Percentiles rank a stretch among this genome's conserved stretches.
These are phyloP conservation scores for Pherbina coryleti DNA, from an alignment of 2,888 invertebrate genomes.

Conservation along the genomic window DNA sequence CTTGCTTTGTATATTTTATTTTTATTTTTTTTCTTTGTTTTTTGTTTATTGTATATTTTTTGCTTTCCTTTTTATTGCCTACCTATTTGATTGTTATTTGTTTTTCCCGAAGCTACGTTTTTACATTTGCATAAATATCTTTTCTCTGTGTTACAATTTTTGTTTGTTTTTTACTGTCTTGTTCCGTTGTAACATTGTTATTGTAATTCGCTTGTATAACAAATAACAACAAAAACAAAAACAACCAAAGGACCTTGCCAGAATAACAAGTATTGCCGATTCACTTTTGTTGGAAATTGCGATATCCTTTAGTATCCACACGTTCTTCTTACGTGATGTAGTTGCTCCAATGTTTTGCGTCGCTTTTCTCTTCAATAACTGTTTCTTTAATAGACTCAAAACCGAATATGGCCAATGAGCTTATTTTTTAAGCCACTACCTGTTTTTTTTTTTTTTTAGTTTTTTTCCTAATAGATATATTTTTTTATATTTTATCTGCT, in stretches of 20 bases:
- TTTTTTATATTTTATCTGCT: too few species aligned
- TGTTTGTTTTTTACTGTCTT: not conserved
- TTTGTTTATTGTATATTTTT: not conserved
- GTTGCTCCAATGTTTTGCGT: not conserved
- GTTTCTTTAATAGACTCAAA: not conserved
- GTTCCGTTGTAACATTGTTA: not conserved
- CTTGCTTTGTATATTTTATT: not conserved
- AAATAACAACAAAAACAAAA: not conserved
- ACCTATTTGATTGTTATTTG: constrained; percentile 10
- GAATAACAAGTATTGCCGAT: too few species aligned
- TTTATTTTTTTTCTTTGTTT: constrained; percentile 4
- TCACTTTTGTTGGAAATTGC: too few species aligned
- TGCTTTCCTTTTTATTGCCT: constrained; percentile 18
- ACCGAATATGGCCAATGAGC: not conserved
- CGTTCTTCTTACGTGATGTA: too few species aligned
- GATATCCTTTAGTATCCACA: too few species aligned
- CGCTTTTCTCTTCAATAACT: not conserved
- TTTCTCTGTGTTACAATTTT: not conserved
- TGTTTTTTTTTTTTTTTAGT: not conserved
- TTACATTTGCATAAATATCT: constrained; percentile 14
- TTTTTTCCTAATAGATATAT: too few species aligned
- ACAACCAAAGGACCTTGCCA: too few species aligned
- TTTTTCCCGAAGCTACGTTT: not conserved
- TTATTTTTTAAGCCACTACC: not conserved
- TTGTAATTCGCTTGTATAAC: constrained; percentile 4